Evolutionary conservation across 2,888 invertebrate species (phyloP), one percentile per base, ranked within the genome.

Genomic region (Sclerodermus sp.): DNA sequence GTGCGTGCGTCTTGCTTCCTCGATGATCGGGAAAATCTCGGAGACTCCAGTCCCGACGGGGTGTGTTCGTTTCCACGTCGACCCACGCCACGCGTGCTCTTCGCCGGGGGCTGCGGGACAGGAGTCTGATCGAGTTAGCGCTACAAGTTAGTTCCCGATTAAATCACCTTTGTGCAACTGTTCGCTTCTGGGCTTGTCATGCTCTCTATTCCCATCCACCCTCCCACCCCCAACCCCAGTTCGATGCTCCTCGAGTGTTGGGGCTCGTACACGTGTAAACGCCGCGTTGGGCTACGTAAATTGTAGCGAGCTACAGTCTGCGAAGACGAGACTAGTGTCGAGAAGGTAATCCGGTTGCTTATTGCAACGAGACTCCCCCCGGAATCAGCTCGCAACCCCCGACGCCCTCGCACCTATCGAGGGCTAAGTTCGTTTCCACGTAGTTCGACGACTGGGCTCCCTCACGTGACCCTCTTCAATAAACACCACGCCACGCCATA

Each of bases 101-200:
- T 39, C 6, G 10, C 16, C 18, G 15, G 4, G 10, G 34, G 34
- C 13, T 34, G 23, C 8, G 23, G 23, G 23, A 23, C 23, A 49
- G 52, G 50, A 57, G 58, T 57, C 55, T 56, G 62, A 66, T 68
- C 62, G 53, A 62, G 59, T 68, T 68, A 62, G 62, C 54, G 51
- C 55, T 43, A 41, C 42, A 58, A 58, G 52, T 53, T 61, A 51
- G 57, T 49, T 48, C 49, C 45, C 47, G 53, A 52, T 64, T 67
- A 62, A 67, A 67, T 66, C 60, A 67, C 60, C 64, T 66, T 66
- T 61, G 62, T 57, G 55, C 47, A 44, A 55, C 51, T 53, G 49
- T 55, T 50, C 47, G 51, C 41, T 51, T 45, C 40, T 48, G 13
- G 34, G 34, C n/a, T 12, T 34, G 47, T 44, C 39, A 37, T 36